Evolutionary conservation across 2,888 invertebrate species (phyloP).

Genomic region (Myopa testacea): DNA sequence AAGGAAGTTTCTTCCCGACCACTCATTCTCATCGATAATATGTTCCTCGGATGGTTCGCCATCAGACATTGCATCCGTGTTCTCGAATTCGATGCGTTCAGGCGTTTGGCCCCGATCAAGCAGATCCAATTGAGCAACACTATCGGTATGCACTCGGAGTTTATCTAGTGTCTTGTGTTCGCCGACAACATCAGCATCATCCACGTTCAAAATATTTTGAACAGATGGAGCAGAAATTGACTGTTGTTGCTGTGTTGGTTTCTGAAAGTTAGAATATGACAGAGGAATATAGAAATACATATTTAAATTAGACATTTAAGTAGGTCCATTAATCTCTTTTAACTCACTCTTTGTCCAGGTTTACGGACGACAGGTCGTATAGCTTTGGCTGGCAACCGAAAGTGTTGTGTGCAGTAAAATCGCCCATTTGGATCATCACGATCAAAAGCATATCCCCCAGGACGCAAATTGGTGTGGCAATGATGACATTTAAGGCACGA

Average conservation of each 20-base stretch:
- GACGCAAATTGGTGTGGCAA: slow-evolving; percentile 85
- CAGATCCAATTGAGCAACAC: slow-evolving; percentile 61
- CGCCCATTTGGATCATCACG: slow-evolving; percentile 76
- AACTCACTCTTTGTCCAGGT: slow-evolving; percentile 55
- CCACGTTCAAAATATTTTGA: slow-evolving; percentile 48
- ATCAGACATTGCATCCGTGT: slow-evolving; percentile 75
- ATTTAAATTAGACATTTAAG: neutral
- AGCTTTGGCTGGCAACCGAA: slow-evolving; percentile 74
- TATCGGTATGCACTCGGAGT: slow-evolving; percentile 67
- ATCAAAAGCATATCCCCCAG: slow-evolving; percentile 81
- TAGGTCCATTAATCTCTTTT: neutral
- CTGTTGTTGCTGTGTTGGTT: slow-evolving; percentile 49
- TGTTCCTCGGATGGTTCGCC: slow-evolving; percentile 73
- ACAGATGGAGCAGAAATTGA: slow-evolving; percentile 39
- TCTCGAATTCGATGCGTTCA: slow-evolving; percentile 84
- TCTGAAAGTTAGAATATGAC: slow-evolving; percentile 43
- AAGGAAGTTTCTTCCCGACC: slow-evolving; percentile 93
- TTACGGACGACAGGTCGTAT: slow-evolving; percentile 59
- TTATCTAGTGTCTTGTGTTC: slow-evolving; percentile 66
- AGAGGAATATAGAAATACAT: neutral
- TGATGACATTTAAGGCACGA: slow-evolving; percentile 95
- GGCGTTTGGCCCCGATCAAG: slow-evolving; percentile 75
- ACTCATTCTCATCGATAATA: slow-evolving; percentile 95
- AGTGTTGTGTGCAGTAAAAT: slow-evolving; percentile 82
- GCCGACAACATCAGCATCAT: slow-evolving; percentile 42